Base-by-base conservation (phyloP, 2,888 invertebrate genomes). In the Thysanoteuthis rhombus region DNA sequence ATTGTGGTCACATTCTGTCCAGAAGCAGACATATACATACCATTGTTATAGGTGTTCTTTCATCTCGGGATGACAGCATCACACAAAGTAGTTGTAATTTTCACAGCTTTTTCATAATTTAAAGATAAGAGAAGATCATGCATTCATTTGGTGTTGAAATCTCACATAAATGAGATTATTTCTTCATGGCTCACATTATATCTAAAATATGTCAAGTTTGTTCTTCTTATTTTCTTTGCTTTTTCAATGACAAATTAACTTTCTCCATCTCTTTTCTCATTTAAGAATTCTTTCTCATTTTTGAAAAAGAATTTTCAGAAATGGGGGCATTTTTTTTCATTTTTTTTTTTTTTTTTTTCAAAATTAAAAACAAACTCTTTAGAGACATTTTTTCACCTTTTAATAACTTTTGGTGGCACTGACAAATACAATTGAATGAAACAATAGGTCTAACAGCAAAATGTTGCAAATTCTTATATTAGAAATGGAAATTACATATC, bases 1-100 rank as follows among this genome's bases (percentile, higher is more conserved):
- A 75, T 75, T 75, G 75, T 75, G 75, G 75, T 75, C 75, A 75
- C 75, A 75, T 75, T 75, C 75, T 75, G 75, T 75, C 75, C 75
- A 75, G 75, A 75, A 75, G n/a, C 75, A 75, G 75, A 75, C 75
- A 75, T n/a, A 75, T 36, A 58, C 25, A 58, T 58, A 75, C 36
- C 75, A 12, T 75, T 75, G n/a, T 75, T n/a, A 36, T 75, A 75
- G 75, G 75, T 75, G n/a, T 75, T 75, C 36, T 75, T 75, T 75
- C n/a, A n/a, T 75, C n/a, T 75, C 75, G 36, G 19, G 75, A 16
- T 75, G 75, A 75, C 75, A n/a, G 36, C 36, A 75, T 75, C 75
- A 75, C 75, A n/a, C 75, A 75, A 75, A 75, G 16, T 75, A n/a
- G n/a, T 75, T 75, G 75, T 75, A 75, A n/a, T 75, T n/a, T 75